A percentile compares a stretch with the other conserved stretches of the same genome.
These are phyloP conservation scores for Argyrosomus japonicus DNA, from an alignment of 2,113 vertebrate genomes.

Conservation along the genomic window DNA sequence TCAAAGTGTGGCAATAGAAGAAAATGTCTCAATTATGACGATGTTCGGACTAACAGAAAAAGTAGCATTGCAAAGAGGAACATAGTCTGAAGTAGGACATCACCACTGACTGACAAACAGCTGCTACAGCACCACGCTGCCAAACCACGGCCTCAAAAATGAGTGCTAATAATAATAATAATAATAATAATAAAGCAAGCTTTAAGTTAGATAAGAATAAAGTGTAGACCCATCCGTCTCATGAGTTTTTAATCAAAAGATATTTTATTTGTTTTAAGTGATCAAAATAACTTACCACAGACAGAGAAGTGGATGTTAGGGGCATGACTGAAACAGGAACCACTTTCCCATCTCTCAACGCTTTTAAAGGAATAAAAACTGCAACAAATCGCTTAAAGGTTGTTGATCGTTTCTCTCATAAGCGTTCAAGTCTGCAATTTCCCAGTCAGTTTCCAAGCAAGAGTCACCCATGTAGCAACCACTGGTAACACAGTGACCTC, in stretches of 20 bases:
- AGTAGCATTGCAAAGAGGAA: not conserved
- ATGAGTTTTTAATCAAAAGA: too few relatives aligned
- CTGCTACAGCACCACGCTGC: not conserved
- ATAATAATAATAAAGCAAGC: not conserved
- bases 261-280: not conserved
- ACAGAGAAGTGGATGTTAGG: not conserved
- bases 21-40: not conserved
- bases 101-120: not conserved
- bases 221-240: too few relatives aligned
- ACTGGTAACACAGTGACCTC: slow-evolving; percentile 14
- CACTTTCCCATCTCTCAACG: not conserved
- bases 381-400: too few relatives aligned
- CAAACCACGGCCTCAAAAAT: not conserved
- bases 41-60: not conserved
- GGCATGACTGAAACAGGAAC: not conserved
- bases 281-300: not conserved
- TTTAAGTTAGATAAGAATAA: not conserved
- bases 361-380: not conserved
- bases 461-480: not conserved
- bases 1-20: not conserved
- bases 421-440: not conserved
- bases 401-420: not conserved
- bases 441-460: not conserved
- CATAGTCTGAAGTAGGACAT: not conserved
- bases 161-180: too few relatives aligned